Evolutionary conservation across 2,797 vertebrate genomes (phyloP), one percentile per base, ranked within the genome.

Genomic region (Cyprinella venusta): DNA sequence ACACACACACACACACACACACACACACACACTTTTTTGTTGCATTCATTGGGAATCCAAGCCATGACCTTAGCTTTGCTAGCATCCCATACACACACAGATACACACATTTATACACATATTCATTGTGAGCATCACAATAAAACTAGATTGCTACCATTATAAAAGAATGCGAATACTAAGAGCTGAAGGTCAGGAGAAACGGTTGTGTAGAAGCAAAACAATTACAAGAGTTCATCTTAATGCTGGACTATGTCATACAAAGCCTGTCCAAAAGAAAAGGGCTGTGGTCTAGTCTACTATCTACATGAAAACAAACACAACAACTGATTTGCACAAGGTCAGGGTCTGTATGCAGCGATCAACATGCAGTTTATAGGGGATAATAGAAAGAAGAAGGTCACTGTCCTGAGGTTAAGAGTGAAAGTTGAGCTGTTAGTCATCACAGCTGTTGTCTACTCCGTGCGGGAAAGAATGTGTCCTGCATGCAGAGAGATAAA

Each of bases 351-450:
- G 54, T 77, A 42, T 74, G 42, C 77, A 71, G 36, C 19, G 21
- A 76, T 83, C 63, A 80, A 70, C 74, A 3, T 13, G 8, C 54
- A 36, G 24, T 72, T 81, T 75, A 80, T 84, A 19, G 70, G 50
- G 70, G 30, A 65, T 63, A 36, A 70, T 78, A 69, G 30, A 69
- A 38, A 56, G 45, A 79, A 77, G 56, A 81, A 78, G 56, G 79
- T 81, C 79, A 74, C 19, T 7, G n/a, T 70, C 48, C 36, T 12
- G 83, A 75, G 78, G 70, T 79, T 72, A 79, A 79, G 63, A 68
- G 67, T 84, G 61, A 84, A 80, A 80, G 76, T 72, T 79, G 61
- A 84, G 61, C 61, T 74, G 78, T 84, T 83, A 69, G 81, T 83
- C 81, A 83, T 76, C 81, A 83, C 81, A 69, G 63, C 50, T 45